Evolutionary conservation across 2,888 invertebrate genomes (phyloP), one percentile per base, ranked within the genome.

Genomic region (Drosophila kuntzei): DNA sequence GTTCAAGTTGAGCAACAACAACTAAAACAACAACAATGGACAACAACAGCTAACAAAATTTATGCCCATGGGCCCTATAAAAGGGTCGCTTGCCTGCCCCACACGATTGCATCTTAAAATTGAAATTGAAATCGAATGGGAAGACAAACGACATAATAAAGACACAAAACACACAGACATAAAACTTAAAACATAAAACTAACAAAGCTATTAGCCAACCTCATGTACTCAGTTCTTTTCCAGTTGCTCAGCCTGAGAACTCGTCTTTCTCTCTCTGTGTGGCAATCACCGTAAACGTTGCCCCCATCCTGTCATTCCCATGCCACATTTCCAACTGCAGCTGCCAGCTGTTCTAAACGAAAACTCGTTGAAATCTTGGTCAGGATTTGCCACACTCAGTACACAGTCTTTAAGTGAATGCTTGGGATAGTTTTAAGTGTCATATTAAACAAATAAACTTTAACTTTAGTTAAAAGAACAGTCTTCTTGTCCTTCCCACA

Each of bases 111-210:
- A 58, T 55, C 63, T 62, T 36, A 4, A 59, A 47, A 49, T 76
- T 76, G 70, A 75, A 73, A 63, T 54, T 34, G 46, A 57, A 57
- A 53, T 27, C 63, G 78, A 68, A 82, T 80, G 41, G 22, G 70
- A 64, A 78, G 61, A 63, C 58, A 54, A 80, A 79, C 76, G 83
- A 86, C 83, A 81, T 86, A 86, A 81, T 81, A 83, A 86, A 86
- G 87, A 71, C 80, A 79, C 83, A 83, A 70, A 61, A 37, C 46
- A 49, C 36, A 18, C 41, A 70, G 44, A 41, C 59, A 46, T 20
- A 27, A 37, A n/a, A 60, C 59, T 64, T 62, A 63, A 68, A n/a
- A 60, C 59, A 69, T 62, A 63, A 71, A 73, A 59, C 78, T 77
- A 81, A 78, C 75, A 75, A 69, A 76, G 79, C 80, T 74, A 83